Evolutionary conservation across 35 echinoderm and acorn worm species (phyloP).

Genomic region (Apostichopus parvimensis): DNA sequence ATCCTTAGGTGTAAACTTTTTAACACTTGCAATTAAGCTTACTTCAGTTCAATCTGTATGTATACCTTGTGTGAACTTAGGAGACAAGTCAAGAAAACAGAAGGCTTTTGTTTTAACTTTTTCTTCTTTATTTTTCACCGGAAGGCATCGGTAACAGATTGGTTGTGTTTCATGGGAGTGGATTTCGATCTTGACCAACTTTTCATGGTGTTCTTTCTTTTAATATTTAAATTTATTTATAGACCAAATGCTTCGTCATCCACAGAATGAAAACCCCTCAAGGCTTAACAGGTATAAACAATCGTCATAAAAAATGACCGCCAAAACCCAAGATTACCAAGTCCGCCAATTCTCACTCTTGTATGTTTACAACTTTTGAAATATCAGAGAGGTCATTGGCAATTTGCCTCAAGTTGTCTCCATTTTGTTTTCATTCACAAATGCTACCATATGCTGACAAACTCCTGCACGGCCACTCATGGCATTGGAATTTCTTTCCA

Average conservation of each 20-base stretch:
- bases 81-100: too few species aligned
- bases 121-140: not conserved
- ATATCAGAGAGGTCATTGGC: not conserved
- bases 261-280: not conserved
- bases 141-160: not conserved
- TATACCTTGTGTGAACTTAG: too few species aligned
- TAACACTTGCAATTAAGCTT: too few species aligned
- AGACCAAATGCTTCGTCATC: not conserved
- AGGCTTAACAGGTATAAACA: not conserved
- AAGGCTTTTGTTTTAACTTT: not conserved
- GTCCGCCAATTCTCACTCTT: not conserved
- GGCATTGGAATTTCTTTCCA: not conserved
- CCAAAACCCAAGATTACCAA: not conserved
- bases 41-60: too few species aligned
- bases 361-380: not conserved
- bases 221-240: not conserved
- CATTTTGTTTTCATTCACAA: not conserved
- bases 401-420: not conserved
- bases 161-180: not conserved
- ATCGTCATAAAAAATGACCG: not conserved
- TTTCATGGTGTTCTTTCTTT: not conserved
- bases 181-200: not conserved
- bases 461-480: not conserved
- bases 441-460: not conserved
- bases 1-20: too few species aligned